Conservation (phyloP, 1,140 invertebrate species). For the Trachelipus rathkii region DNA sequence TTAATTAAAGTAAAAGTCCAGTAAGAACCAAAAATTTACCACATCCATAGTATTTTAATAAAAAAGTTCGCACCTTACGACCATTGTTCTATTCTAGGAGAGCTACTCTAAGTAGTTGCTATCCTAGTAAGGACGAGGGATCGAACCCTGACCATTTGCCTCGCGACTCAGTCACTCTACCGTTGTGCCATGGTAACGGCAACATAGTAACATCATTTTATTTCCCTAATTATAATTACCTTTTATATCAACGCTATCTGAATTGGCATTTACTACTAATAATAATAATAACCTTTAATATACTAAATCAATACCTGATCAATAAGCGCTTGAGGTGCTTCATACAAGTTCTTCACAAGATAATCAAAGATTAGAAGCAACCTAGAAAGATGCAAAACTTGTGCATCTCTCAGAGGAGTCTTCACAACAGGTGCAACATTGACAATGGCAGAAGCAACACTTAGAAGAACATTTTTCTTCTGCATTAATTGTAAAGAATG, state of each 20-base stretch:
- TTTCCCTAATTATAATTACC: no score
- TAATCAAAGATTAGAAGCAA: conserved; percentile 89
- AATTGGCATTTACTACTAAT: neutral
- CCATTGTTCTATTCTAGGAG: no score
- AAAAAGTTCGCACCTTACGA: no score
- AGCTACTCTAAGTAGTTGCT: no score
- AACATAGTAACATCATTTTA: no score
- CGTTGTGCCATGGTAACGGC: no score
- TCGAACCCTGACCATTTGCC: no score
- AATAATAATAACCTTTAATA: no score
- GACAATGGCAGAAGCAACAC: conserved; percentile 40
- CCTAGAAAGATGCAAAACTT: conserved; percentile 72
- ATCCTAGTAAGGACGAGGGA: no score
- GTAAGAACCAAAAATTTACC: neutral
- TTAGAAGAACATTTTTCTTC: conserved; percentile 82
- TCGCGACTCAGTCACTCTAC: no score
- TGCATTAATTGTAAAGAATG: conserved; percentile 92
- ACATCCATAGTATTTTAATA: neutral
- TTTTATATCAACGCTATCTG: neutral
- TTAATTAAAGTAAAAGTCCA: no score
- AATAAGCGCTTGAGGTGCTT: conserved; percentile 57
- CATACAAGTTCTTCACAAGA: conserved; percentile 90
- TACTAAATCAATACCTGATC: conserved; percentile 53
- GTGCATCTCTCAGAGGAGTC: conserved; percentile 46
- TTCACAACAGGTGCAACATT: conserved; percentile 42